phyloP scores from a whole-genome alignment of 2,888 invertebrate genomes.

The Urechis unicinctus region DNA sequence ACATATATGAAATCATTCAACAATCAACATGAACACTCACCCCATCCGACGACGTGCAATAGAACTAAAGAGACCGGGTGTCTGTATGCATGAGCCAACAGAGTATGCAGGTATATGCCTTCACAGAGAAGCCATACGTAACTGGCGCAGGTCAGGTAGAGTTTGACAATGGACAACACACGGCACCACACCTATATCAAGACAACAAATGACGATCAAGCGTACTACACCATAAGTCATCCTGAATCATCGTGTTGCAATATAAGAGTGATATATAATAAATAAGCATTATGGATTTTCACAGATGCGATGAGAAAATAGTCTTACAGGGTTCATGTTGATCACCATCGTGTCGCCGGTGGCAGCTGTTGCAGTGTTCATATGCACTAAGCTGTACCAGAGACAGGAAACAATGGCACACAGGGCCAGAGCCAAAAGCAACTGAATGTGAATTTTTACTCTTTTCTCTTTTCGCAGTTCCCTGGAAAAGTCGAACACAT shows the following conservation, averaged over 20 bases:
- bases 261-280: background rate
- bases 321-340: slow-evolving; percentile 9
- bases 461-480: slow-evolving; percentile 3
- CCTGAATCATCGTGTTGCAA: too few species aligned
- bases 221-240: too few species aligned
- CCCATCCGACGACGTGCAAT: slow-evolving; percentile 40
- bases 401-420: background rate
- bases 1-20: too few species aligned
- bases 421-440: slow-evolving; percentile 9
- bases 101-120: slow-evolving; percentile 41
- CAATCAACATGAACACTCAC: slow-evolving; percentile 25
- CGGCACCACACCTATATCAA: slow-evolving; percentile 20
- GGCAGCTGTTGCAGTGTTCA: background rate
- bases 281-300: background rate
- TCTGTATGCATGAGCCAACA: slow-evolving; percentile 41
- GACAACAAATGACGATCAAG: background rate
- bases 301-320: background rate
- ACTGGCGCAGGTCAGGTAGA: slow-evolving; percentile 25
- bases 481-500: background rate
- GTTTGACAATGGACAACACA: slow-evolving; percentile 16
- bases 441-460: slow-evolving; percentile 10
- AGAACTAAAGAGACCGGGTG: slow-evolving; percentile 32
- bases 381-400: slow-evolving; percentile 3
- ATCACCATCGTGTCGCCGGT: slow-evolving; percentile 1
- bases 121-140: slow-evolving; percentile 49